phyloP scores from a whole-genome alignment of 2,113 vertebrate species.

The Eptesicus fuscus region DNA sequence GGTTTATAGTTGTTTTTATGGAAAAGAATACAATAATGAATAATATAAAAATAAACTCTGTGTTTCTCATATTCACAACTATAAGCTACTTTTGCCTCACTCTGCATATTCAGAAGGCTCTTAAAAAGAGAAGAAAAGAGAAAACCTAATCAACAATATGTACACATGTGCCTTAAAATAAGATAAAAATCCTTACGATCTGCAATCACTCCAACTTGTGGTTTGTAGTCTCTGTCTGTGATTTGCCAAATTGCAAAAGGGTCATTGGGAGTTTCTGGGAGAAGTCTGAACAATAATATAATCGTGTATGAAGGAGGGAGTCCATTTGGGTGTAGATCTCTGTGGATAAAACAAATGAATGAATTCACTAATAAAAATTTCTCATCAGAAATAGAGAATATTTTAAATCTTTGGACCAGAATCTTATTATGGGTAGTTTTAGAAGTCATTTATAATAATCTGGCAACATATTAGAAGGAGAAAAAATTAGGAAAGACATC shows the following conservation, averaged over 20 bases:
- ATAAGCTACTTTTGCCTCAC: background rate
- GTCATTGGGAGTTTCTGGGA: conserved; percentile 90
- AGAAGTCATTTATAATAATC: background rate
- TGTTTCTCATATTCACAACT: background rate
- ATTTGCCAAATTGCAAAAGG: conserved; percentile 98
- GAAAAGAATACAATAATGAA: background rate
- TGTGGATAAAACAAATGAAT: conserved; percentile 75
- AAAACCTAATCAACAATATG: background rate
- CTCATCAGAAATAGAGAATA: conserved; percentile 18
- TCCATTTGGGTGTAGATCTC: conserved; percentile 94
- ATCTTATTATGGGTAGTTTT: background rate
- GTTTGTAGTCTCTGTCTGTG: conserved; percentile 91
- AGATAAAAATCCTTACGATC: conserved; percentile 88
- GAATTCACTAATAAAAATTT: background rate
- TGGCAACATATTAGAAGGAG: background rate
- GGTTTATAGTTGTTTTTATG: background rate
- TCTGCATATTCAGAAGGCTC: background rate
- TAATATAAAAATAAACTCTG: background rate
- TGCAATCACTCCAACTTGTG: conserved; percentile 93
- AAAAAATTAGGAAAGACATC: background rate
- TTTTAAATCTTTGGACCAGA: background rate
- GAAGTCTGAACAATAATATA: conserved; percentile 93
- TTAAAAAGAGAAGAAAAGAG: background rate
- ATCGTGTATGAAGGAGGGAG: conserved; percentile 92
- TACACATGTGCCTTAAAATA: background rate